Evolutionary conservation across 2,888 invertebrate species (phyloP).

Genomic region (Aphodius sticticus): DNA sequence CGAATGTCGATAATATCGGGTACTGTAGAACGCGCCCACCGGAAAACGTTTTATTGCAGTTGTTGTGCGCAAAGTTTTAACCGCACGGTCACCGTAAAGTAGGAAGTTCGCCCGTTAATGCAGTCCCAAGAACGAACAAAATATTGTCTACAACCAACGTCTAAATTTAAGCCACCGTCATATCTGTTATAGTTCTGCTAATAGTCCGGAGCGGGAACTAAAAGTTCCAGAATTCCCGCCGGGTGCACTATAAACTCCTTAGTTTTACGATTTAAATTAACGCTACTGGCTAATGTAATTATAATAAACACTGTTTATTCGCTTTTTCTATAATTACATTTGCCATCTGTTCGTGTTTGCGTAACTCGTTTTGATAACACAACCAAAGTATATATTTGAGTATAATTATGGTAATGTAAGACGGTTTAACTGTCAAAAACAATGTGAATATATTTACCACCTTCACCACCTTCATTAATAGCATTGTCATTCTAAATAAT

Average conservation of each 20-base stretch:
- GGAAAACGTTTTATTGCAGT: conserved; percentile 24
- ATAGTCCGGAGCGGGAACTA: conserved; percentile 14
- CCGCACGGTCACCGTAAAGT: conserved; percentile 22
- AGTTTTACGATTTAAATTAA: not conserved
- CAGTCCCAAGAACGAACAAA: conserved; percentile 21
- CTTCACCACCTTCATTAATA: no score
- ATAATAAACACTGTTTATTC: conserved; percentile 4
- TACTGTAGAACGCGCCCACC: not conserved
- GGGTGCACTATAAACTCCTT: not conserved
- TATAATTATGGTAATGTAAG: not conserved
- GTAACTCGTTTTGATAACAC: not conserved
- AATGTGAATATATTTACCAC: no score
- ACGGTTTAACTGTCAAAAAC: no score
- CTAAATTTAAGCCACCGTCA: conserved; percentile 24
- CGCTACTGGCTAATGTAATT: not conserved
- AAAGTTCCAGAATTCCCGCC: conserved; percentile 16
- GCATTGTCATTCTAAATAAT: no score
- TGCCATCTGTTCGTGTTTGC: not conserved
- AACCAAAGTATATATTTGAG: not conserved
- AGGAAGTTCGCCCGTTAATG: conserved; percentile 23
- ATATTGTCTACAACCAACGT: conserved; percentile 11
- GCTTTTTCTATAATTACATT: not conserved
- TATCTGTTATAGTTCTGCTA: conserved; percentile 18
- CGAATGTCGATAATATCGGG: conserved; percentile 4
- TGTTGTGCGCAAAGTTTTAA: conserved; percentile 24